These are phyloP conservation scores for Eubasilissa regina DNA, from an alignment of 1,140 invertebrate species.

Conservation along the genomic window DNA sequence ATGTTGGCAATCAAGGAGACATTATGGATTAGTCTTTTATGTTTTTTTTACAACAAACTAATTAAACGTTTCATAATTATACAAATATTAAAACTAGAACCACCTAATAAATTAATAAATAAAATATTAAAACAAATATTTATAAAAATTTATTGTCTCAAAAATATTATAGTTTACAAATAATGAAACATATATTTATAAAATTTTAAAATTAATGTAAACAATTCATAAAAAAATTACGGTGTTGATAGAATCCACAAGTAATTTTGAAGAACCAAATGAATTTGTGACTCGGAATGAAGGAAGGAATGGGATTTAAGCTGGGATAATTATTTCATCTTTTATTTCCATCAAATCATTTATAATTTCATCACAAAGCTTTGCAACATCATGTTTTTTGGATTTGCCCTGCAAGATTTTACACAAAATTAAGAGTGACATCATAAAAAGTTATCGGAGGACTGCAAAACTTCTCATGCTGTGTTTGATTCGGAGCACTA, in stretches of 20 bases:
- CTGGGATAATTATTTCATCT: background rate
- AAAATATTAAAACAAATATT: constrained; percentile 4
- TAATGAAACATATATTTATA: constrained; percentile 27
- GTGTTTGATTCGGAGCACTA: no score
- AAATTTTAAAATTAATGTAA: constrained; percentile 2
- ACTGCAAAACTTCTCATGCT: no score
- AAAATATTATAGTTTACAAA: constrained; percentile 3
- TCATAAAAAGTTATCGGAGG: background rate
- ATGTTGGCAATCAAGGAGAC: no score
- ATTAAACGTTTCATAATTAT: background rate
- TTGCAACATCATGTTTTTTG: constrained; percentile 5
- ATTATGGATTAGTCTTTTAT: no score
- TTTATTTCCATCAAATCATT: background rate
- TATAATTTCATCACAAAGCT: constrained; percentile 19
- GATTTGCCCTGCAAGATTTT: constrained; percentile 17
- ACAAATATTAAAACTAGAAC: background rate
- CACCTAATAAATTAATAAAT: background rate
- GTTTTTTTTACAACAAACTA: background rate
- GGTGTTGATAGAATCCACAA: background rate
- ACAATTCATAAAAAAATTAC: background rate
- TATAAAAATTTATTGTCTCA: constrained; percentile 32
- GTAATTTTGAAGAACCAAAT: background rate
- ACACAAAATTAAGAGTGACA: constrained; percentile 9
- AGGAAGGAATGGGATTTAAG: constrained; percentile 20
- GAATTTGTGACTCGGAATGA: background rate